phyloP scores from a whole-genome alignment of 2,113 vertebrate species.

The Quiscalus mexicanus region DNA sequence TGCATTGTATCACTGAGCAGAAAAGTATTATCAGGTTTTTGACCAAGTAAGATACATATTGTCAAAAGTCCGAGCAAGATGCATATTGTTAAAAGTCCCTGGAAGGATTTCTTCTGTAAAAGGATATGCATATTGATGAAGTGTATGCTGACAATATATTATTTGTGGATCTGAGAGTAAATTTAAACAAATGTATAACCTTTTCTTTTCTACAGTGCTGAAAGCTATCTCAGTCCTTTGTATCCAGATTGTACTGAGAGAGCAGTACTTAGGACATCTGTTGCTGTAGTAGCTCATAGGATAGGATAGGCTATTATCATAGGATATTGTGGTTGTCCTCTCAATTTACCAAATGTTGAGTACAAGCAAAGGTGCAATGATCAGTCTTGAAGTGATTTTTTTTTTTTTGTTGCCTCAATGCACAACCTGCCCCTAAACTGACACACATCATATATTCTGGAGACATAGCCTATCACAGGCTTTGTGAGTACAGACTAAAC shows the following conservation, averaged over 20 bases:
- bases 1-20: not conserved
- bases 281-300: not conserved
- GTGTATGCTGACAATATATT: not conserved
- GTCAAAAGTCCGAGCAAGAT: not conserved
- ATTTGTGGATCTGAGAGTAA: not conserved
- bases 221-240: not conserved
- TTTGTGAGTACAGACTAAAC: too few relatives aligned
- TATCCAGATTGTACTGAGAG: not conserved
- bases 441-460: not conserved
- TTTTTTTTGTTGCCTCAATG: not conserved
- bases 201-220: not conserved
- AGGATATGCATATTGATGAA: not conserved
- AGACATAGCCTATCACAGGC: not conserved
- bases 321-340: not conserved
- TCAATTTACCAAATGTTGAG: not conserved
- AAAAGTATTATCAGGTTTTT: not conserved
- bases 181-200: not conserved
- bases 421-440: not conserved
- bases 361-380: not conserved
- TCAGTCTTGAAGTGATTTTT: not conserved
- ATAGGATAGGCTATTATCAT: not conserved
- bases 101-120: not conserved
- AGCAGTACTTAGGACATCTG: not conserved
- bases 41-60: not conserved
- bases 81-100: not conserved